Conservation (phyloP, 2,113 vertebrate genomes). For the Halichoeres trimaculatus region DNA sequence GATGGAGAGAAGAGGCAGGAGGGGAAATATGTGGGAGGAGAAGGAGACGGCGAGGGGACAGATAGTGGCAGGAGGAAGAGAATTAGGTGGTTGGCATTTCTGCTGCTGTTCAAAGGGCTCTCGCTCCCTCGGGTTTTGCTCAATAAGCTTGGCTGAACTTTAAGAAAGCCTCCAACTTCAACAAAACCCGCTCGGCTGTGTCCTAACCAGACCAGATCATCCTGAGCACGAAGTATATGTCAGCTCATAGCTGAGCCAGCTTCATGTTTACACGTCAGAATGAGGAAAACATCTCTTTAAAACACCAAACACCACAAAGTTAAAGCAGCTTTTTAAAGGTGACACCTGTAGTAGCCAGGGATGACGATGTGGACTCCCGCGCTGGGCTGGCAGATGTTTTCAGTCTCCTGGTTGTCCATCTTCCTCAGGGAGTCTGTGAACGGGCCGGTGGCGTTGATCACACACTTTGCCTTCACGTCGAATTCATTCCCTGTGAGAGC, state of each 20-base stretch:
- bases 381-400: slow-evolving; percentile 95
- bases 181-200: slow-evolving; percentile 51
- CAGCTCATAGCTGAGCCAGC: slow-evolving; percentile 29
- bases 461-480: slow-evolving; percentile 95
- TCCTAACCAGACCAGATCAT: slow-evolving; percentile 37
- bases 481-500: slow-evolving; percentile 89
- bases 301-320: not conserved
- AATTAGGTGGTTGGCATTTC: slow-evolving; percentile 76
- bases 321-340: not conserved
- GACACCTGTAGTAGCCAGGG: slow-evolving; percentile 96
- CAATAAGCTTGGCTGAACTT: slow-evolving; percentile 76
- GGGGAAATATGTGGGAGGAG: slow-evolving; percentile 12
- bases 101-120: slow-evolving; percentile 69
- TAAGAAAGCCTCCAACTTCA: slow-evolving; percentile 65
- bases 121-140: slow-evolving; percentile 69
- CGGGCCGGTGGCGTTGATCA: slow-evolving; percentile 97
- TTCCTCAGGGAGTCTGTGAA: slow-evolving; percentile 96
- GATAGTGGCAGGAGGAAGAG: slow-evolving; percentile 45
- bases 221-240: slow-evolving; percentile 28
- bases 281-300: slow-evolving; percentile 19
- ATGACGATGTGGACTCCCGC: slow-evolving; percentile 98
- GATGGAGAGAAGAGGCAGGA: not conserved
- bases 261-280: slow-evolving; percentile 47
- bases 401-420: slow-evolving; percentile 89
- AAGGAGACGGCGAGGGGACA: not conserved